Percentiles rank a stretch among this genome's conserved stretches.
Evolutionary conservation across 92 coral and sea anemone genomes (phyloP).

Genomic region (Porites cylindrica): DNA sequence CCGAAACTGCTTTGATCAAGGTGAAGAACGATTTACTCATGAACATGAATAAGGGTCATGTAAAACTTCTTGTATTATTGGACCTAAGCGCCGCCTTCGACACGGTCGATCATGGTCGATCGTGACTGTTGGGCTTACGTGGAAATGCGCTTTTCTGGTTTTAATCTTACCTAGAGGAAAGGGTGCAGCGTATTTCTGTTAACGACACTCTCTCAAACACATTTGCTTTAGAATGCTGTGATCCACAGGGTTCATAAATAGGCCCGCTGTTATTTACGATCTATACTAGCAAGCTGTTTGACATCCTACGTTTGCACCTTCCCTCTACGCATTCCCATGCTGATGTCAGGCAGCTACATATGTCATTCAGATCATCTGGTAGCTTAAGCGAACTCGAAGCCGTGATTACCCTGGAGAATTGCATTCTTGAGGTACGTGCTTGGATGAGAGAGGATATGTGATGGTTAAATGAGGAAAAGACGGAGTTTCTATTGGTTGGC

Average conservation of each 20-base stretch:
- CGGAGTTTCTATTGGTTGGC: constrained; percentile 10
- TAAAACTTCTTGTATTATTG: not conserved
- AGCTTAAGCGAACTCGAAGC: constrained; percentile 49
- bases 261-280: constrained; percentile 27
- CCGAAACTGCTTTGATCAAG: constrained; percentile 30
- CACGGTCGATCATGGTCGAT: constrained; percentile 1
- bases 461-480: too few species aligned
- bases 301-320: constrained; percentile 28
- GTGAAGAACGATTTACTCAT: constrained; percentile 24
- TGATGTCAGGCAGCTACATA: constrained; percentile 55
- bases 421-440: constrained; percentile 59
- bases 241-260: constrained; percentile 7
- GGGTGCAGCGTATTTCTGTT: constrained; percentile 21
- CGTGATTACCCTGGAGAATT: constrained; percentile 45
- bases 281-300: constrained; percentile 39
- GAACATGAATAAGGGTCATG: constrained; percentile 5
- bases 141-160: constrained; percentile 27
- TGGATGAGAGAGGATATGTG: constrained; percentile 50
- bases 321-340: constrained; percentile 44
- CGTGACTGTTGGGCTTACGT: not conserved
- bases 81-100: not conserved
- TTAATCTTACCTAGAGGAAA: constrained; percentile 26
- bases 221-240: constrained; percentile 20
- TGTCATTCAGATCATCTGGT: constrained; percentile 52
- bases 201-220: constrained; percentile 22